Evolutionary conservation across 2,888 invertebrate genomes (phyloP).

Genomic region (Pristionchus arcanus): DNA sequence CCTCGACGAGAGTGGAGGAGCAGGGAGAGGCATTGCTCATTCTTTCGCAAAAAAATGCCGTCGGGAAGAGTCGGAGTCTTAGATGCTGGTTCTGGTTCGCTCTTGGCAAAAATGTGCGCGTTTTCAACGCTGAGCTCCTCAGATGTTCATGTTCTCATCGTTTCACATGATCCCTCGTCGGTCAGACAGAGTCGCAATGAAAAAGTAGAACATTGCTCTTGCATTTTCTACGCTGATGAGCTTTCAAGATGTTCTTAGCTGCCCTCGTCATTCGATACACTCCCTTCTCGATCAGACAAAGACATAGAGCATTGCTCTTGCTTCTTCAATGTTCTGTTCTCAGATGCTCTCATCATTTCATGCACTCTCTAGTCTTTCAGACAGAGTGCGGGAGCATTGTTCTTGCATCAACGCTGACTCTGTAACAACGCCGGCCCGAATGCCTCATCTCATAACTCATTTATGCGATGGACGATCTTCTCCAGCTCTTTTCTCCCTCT

Average conservation of each 20-base stretch:
- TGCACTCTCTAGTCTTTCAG: background rate
- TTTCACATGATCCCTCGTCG: too few relatives aligned
- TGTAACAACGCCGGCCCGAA: background rate
- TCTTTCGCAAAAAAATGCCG: background rate
- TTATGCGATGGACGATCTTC: background rate
- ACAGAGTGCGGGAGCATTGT: background rate
- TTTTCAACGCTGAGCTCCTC: background rate
- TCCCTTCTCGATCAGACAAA: too few relatives aligned
- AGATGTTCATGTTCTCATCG: background rate
- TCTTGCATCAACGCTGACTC: constrained; percentile 14
- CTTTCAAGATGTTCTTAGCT: too few relatives aligned
- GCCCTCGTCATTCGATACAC: too few relatives aligned
- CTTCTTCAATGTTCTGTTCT: background rate
- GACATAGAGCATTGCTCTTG: background rate
- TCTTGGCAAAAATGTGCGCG: background rate
- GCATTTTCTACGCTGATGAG: background rate
- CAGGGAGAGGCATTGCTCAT: background rate
- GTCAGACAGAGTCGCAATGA: background rate
- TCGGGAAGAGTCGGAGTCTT: background rate
- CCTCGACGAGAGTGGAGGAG: too few relatives aligned
- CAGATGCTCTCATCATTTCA: background rate
- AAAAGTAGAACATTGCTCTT: background rate
- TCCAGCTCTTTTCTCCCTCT: background rate
- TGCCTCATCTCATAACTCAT: constrained; percentile 32
- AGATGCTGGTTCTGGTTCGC: background rate